These are phyloP conservation scores for Arctocebus calabarensis DNA, from an alignment of 2,797 vertebrate species.

Conservation along the genomic window DNA sequence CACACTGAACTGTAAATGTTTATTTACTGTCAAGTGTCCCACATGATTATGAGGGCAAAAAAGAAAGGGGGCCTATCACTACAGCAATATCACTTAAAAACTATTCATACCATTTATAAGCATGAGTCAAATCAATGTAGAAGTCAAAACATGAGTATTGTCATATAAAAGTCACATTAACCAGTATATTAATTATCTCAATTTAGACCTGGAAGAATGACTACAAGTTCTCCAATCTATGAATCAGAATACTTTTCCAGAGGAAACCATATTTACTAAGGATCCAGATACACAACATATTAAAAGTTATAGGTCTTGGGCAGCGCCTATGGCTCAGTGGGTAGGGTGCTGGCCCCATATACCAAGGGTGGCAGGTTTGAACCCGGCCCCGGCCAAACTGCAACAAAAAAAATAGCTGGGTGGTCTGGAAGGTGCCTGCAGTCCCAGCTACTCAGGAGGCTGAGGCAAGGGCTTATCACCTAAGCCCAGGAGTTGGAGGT, in stretches of 20 bases:
- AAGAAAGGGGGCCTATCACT: not conserved
- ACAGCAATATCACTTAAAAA: not conserved
- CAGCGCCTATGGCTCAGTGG: too few relatives aligned
- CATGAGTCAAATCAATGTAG: constrained; percentile 10
- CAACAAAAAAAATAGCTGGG: too few relatives aligned
- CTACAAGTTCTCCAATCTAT: not conserved
- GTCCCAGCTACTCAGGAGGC: too few relatives aligned
- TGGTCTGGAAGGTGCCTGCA: too few relatives aligned
- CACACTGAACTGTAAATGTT: not conserved
- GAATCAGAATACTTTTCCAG: constrained; percentile 49
- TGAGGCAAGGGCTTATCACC: too few relatives aligned
- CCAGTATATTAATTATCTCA: not conserved
- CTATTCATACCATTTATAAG: not conserved
- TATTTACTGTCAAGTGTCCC: not conserved
- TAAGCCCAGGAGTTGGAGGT: too few relatives aligned
- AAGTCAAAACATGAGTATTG: constrained; percentile 5
- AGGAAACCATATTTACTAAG: constrained; percentile 1
- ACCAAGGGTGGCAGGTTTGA: too few relatives aligned
- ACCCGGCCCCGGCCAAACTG: too few relatives aligned
- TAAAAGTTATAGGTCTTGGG: not conserved
- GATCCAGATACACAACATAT: not conserved
- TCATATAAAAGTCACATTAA: constrained; percentile 23
- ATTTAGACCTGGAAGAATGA: constrained; percentile 52
- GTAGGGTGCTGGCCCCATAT: too few relatives aligned
- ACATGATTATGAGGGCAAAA: not conserved